Evolutionary conservation across 2,797 vertebrate species (phyloP).

Genomic region (Meriones psammophilus): DNA sequence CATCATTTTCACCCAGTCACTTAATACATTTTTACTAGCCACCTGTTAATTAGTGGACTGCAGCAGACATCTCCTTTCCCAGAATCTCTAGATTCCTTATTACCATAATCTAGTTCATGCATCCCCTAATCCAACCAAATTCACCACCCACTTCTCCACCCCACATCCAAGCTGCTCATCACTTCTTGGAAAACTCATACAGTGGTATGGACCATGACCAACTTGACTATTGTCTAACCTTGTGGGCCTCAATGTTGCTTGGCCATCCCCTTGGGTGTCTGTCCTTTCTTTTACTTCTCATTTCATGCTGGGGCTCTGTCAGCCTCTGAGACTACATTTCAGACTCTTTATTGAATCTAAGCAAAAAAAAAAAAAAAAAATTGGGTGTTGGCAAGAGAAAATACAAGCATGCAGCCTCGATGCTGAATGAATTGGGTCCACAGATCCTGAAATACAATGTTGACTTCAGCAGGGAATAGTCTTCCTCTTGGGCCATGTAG

Average conservation of each 20-base stretch:
- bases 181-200: not conserved
- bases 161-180: not conserved
- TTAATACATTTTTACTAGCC: not conserved
- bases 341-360: not conserved
- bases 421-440: not conserved
- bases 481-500: not conserved
- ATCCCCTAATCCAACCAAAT: not conserved
- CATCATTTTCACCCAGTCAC: not conserved
- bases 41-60: not conserved
- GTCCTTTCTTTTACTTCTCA: not conserved
- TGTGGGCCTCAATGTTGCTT: not conserved
- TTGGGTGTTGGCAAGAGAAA: not conserved
- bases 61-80: not conserved
- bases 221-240: not conserved
- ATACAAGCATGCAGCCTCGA: not conserved
- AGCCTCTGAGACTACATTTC: not conserved
- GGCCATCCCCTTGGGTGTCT: rapidly evolving
- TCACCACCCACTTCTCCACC: not conserved
- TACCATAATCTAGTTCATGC: not conserved
- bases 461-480: not conserved
- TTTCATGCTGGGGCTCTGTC: not conserved
- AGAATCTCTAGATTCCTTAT: not conserved
- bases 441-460: not conserved
- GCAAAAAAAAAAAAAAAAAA: not conserved
- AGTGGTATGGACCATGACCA: not conserved